Conservation (phyloP, 2,797 vertebrate species). For the Lepus oiostolus region DNA sequence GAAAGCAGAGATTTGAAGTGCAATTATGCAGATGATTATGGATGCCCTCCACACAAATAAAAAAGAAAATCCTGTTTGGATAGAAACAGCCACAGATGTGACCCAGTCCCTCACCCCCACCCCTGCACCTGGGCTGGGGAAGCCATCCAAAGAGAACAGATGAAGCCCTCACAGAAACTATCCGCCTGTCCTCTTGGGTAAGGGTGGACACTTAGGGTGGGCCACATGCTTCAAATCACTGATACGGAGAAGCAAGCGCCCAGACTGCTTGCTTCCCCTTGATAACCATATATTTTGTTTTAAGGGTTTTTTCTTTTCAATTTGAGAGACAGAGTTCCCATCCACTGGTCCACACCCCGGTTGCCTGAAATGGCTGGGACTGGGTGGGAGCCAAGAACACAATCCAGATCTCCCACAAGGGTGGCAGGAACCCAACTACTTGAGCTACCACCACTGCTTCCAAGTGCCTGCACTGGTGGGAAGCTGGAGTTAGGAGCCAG, state of each 20-base stretch:
- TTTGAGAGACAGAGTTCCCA: no score
- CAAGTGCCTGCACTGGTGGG: no score
- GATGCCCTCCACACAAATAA: background rate
- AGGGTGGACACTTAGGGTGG: background rate
- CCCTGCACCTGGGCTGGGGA: background rate
- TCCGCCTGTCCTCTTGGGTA: background rate
- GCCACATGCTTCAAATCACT: background rate
- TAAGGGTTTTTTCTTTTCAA: background rate
- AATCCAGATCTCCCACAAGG: no score
- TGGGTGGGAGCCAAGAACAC: no score
- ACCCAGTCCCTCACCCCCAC: background rate
- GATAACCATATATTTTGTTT: conserved; percentile 3
- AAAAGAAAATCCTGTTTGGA: conserved; percentile 17
- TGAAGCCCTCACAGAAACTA: background rate
- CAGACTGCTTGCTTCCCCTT: conserved; percentile 13
- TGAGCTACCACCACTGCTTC: no score
- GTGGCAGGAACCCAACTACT: no score
- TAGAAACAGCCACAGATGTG: conserved; percentile 18
- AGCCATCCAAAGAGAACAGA: background rate
- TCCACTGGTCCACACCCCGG: no score
- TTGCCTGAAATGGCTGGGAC: no score
- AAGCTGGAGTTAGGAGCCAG: no score
- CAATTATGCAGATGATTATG: conserved; percentile 41
- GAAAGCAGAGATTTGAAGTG: conserved; percentile 42
- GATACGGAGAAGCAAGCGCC: background rate